Percentiles rank a stretch among this genome's conserved stretches.
These are phyloP conservation scores for Eristalis intricaria DNA, from an alignment of 2,888 invertebrate species.

Conservation along the genomic window DNA sequence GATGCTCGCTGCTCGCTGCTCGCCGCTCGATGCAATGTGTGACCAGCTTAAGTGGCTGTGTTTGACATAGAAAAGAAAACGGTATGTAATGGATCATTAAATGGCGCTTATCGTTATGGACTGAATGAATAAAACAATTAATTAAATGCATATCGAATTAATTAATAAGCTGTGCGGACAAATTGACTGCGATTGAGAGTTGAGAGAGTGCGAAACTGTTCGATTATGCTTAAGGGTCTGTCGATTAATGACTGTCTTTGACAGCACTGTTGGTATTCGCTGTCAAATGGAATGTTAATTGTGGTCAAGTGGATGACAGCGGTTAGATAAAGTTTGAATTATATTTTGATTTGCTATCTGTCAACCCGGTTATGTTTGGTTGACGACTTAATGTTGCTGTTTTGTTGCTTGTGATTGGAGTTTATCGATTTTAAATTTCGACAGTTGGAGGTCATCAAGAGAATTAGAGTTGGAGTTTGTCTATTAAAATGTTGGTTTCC, in stretches of 20 bases:
- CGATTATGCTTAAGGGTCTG: not conserved
- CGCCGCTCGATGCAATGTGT: not conserved
- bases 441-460: not conserved
- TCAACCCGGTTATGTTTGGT: not conserved
- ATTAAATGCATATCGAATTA: not conserved
- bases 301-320: not conserved
- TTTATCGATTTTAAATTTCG: not conserved
- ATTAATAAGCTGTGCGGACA: not conserved
- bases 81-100: not conserved
- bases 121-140: not conserved
- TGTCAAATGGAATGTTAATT: not conserved
- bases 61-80: not conserved
- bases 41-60: not conserved
- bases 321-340: not conserved
- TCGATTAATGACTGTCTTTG: not conserved
- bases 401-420: not conserved
- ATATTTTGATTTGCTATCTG: not conserved
- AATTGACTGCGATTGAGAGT: not conserved
- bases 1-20: not conserved
- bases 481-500: not conserved
- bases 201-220: not conserved
- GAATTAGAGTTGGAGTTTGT: not conserved
- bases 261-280: not conserved
- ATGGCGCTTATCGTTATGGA: constrained; percentile 18
- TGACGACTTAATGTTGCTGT: not conserved